Evolutionary conservation across 2,113 vertebrate genomes (phyloP).

Genomic region (Anarhynchus alexandrinus): DNA sequence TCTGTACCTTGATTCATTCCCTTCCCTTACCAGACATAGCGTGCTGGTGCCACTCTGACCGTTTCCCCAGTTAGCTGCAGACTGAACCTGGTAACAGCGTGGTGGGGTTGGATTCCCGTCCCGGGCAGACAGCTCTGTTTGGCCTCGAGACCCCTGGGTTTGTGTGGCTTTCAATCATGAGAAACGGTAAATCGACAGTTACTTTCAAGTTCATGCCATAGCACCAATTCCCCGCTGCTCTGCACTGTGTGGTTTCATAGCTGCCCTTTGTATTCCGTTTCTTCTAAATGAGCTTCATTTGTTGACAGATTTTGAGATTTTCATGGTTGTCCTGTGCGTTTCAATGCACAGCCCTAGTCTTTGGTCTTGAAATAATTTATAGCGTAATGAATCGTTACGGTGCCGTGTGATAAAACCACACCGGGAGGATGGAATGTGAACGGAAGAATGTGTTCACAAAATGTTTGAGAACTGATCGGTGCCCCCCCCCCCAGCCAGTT

Average conservation of each 20-base stretch:
- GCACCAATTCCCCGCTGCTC: slow-evolving; percentile 26
- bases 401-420: slow-evolving; percentile 1
- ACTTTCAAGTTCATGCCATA: background rate
- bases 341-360: background rate
- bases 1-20: background rate
- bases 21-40: background rate
- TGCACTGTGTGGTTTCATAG: background rate
- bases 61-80: background rate
- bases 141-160: background rate
- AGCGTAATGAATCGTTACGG: background rate
- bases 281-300: slow-evolving; percentile 33
- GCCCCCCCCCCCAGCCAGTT: background rate
- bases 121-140: background rate
- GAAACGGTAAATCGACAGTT: background rate
- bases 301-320: slow-evolving; percentile 44
- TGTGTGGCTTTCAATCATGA: background rate
- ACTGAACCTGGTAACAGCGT: background rate
- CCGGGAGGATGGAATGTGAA: background rate
- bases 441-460: background rate
- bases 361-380: slow-evolving; percentile 39
- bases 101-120: background rate
- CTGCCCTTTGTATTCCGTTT: slow-evolving; percentile 4
- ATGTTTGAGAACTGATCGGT: background rate
- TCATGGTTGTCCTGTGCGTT: background rate
- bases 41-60: background rate